These are phyloP conservation scores for Drymodes brunneopygia DNA, from an alignment of 2,113 vertebrate species.

Conservation along the genomic window DNA sequence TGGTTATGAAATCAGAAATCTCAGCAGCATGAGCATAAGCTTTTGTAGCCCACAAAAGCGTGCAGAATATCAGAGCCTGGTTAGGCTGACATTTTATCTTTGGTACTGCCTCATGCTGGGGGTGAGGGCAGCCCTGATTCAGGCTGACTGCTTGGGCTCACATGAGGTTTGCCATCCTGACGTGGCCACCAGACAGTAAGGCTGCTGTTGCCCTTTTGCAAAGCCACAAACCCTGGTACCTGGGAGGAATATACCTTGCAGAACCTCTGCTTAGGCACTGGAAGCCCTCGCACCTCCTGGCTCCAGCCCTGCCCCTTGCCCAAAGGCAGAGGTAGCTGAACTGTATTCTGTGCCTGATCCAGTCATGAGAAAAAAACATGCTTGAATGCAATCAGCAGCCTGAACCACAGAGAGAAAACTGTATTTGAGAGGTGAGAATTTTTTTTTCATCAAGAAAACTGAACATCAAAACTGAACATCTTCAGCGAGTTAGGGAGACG, in stretches of 20 bases:
- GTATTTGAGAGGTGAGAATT: not conserved
- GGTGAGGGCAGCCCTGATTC: not conserved
- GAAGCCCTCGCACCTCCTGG: accelerated
- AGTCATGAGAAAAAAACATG: not conserved
- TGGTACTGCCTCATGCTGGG: accelerated
- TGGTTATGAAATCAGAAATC: not conserved
- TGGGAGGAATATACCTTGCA: not conserved
- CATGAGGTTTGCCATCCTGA: not conserved
- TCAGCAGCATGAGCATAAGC: not conserved
- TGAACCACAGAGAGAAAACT: not conserved
- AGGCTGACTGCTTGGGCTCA: not conserved
- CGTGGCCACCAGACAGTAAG: not conserved
- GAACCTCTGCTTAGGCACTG: not conserved
- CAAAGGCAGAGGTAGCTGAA: not conserved
- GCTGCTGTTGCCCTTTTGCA: not conserved
- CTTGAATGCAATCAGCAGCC: not conserved
- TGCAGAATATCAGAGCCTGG: not conserved
- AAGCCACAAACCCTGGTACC: not conserved
- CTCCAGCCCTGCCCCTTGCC: not conserved
- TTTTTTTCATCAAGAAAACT: not conserved
- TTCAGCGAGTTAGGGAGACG: not conserved
- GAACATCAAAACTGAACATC: not conserved
- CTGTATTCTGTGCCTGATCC: accelerated
- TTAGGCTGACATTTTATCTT: not conserved
- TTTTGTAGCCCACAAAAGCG: not conserved